A percentile compares a stretch with the other conserved stretches of the same genome.
These are phyloP conservation scores for Sesamia inferens DNA, from an alignment of 2,888 invertebrate genomes.

Conservation along the genomic window DNA sequence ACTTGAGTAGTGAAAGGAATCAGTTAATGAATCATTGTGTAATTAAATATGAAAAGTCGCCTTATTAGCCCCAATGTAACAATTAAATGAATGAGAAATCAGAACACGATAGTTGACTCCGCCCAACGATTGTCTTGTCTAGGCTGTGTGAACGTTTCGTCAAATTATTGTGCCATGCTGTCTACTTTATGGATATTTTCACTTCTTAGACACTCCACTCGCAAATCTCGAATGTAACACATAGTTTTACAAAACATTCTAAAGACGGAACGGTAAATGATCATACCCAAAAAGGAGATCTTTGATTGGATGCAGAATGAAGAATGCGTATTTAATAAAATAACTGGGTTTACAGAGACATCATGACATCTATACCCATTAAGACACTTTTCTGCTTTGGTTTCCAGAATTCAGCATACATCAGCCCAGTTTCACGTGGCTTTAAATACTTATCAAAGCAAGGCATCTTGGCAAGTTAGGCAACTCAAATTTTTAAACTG, in stretches of 20 bases:
- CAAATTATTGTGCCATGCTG: conserved; percentile 66
- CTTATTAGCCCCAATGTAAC: conserved; percentile 80
- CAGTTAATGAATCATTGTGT: conserved; percentile 76
- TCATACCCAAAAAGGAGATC: not conserved
- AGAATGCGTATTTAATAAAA: not conserved
- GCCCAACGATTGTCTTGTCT: conserved; percentile 65
- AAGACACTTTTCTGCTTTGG: not conserved
- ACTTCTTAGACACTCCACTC: not conserved
- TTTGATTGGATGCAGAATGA: not conserved
- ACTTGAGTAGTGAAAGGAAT: conserved; percentile 79
- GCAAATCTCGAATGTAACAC: not conserved
- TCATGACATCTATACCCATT: not conserved
- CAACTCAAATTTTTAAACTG: too few species aligned
- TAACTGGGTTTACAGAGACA: not conserved
- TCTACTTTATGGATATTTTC: conserved; percentile 33
- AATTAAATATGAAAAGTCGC: conserved; percentile 80
- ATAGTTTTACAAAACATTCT: not conserved
- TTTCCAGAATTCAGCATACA: not conserved
- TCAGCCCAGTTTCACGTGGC: not conserved
- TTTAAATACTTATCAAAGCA: not conserved
- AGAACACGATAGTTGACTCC: conserved; percentile 68
- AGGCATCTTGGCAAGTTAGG: too few species aligned
- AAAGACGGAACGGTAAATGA: not conserved
- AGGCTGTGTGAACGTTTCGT: conserved; percentile 70
- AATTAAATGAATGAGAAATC: conserved; percentile 79